These are phyloP conservation scores for Catalaphyllia jardinei DNA, from an alignment of 64 coral and sea anemone species.

Conservation along the genomic window DNA sequence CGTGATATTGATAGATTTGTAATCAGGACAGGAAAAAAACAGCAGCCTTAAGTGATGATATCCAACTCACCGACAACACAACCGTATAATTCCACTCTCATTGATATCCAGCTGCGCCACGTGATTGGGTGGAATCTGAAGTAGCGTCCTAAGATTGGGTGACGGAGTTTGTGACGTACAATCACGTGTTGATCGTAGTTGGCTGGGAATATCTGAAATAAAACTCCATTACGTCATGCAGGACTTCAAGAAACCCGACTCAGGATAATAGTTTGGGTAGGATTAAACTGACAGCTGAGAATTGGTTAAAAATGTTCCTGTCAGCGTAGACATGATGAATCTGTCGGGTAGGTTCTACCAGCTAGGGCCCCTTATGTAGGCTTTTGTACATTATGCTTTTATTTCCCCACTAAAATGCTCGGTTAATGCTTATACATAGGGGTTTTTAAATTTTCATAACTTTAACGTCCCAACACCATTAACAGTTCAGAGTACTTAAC, in stretches of 20 bases:
- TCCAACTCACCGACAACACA: conserved; percentile 56
- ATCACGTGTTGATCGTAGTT: conserved; percentile 55
- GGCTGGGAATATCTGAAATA: conserved; percentile 41
- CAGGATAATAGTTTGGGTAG: no score
- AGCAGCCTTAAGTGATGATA: background rate
- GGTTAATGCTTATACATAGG: no score
- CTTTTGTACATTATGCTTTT: no score
- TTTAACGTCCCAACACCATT: no score
- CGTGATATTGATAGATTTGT: background rate
- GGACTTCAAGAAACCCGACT: background rate
- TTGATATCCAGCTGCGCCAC: conserved; percentile 76
- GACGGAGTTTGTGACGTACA: conserved; percentile 36
- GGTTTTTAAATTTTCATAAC: no score
- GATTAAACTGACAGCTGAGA: background rate
- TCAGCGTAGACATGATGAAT: no score
- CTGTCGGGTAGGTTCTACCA: no score
- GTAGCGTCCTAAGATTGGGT: conserved; percentile 48
- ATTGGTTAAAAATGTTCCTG: background rate
- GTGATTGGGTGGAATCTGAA: conserved; percentile 80
- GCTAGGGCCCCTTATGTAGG: no score
- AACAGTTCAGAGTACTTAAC: no score
- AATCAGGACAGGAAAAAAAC: background rate
- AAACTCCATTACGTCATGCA: background rate
- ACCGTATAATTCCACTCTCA: conserved; percentile 91
- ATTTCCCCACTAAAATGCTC: no score